These are phyloP conservation scores for Electrophaes corylata DNA, from an alignment of 2,888 invertebrate genomes.

Conservation along the genomic window DNA sequence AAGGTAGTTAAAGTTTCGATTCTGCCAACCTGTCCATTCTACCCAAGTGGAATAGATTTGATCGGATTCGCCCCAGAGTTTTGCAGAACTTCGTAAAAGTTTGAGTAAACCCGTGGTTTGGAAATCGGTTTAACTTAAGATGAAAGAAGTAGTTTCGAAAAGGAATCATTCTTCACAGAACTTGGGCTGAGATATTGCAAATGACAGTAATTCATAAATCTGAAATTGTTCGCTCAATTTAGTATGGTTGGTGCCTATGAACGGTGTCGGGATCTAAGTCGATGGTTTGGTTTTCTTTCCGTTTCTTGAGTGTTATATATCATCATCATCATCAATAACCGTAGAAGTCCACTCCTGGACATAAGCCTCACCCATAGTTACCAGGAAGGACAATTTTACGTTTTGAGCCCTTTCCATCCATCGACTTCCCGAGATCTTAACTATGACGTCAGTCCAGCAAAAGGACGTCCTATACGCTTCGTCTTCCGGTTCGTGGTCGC, in stretches of 20 bases:
- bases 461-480: too few relatives aligned
- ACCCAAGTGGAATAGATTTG: constrained; percentile 73
- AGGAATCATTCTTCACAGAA: constrained; percentile 66
- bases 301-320: too few relatives aligned
- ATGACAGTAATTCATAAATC: constrained; percentile 69
- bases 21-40: constrained; percentile 66
- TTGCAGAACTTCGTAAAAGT: constrained; percentile 63
- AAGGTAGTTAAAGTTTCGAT: constrained; percentile 61
- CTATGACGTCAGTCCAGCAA: too few relatives aligned
- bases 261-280: neutral
- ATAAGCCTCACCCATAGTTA: too few relatives aligned
- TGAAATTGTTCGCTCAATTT: constrained; percentile 37
- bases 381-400: too few relatives aligned
- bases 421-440: too few relatives aligned
- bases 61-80: constrained; percentile 68
- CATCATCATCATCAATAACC: too few relatives aligned
- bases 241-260: constrained; percentile 1
- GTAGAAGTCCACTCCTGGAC: too few relatives aligned
- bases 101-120: constrained; percentile 64
- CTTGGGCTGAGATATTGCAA: constrained; percentile 59
- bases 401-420: too few relatives aligned
- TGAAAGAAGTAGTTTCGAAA: constrained; percentile 70
- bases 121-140: constrained; percentile 73
- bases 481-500: too few relatives aligned
- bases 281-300: too few relatives aligned